Percentiles rank a stretch among this genome's conserved stretches.
Conservation (phyloP, 2,797 vertebrate genomes). For the Sylvia borin region DNA sequence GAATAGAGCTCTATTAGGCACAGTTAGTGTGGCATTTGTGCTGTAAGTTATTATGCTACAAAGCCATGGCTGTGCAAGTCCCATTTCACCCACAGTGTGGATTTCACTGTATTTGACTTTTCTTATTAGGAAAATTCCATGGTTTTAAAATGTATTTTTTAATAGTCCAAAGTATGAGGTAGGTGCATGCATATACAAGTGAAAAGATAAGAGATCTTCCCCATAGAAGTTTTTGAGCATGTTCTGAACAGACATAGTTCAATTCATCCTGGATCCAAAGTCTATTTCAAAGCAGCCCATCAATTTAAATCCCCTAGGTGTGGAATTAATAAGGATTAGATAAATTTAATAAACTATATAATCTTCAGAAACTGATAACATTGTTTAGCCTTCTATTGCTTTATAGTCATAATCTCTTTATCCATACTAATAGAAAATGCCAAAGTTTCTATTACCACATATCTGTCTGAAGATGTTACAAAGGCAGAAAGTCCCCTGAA, state of each 20-base stretch:
- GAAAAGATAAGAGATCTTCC: not conserved
- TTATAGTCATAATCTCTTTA: slow-evolving; percentile 43
- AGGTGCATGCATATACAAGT: not conserved
- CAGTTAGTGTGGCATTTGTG: not conserved
- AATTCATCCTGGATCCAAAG: not conserved
- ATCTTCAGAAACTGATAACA: slow-evolving; percentile 54
- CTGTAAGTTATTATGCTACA: not conserved
- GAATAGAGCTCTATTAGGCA: not conserved
- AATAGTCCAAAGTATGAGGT: not conserved
- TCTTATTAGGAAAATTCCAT: not conserved
- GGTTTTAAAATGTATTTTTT: not conserved
- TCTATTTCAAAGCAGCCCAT: slow-evolving; percentile 24
- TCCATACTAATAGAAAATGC: slow-evolving; percentile 30
- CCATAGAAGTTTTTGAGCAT: not conserved
- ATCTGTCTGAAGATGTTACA: not conserved
- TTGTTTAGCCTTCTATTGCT: slow-evolving; percentile 32
- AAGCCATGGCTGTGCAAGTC: not conserved
- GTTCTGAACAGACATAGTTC: not conserved
- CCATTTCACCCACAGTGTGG: not conserved
- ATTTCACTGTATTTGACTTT: not conserved
- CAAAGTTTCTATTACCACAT: not conserved
- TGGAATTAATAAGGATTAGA: slow-evolving; percentile 64
- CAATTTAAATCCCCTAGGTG: slow-evolving; percentile 48
- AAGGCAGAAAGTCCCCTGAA: not conserved
- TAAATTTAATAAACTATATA: slow-evolving; percentile 59